Evolutionary conservation across 1,140 invertebrate species (phyloP).

Genomic region (Batillaria attramentaria): DNA sequence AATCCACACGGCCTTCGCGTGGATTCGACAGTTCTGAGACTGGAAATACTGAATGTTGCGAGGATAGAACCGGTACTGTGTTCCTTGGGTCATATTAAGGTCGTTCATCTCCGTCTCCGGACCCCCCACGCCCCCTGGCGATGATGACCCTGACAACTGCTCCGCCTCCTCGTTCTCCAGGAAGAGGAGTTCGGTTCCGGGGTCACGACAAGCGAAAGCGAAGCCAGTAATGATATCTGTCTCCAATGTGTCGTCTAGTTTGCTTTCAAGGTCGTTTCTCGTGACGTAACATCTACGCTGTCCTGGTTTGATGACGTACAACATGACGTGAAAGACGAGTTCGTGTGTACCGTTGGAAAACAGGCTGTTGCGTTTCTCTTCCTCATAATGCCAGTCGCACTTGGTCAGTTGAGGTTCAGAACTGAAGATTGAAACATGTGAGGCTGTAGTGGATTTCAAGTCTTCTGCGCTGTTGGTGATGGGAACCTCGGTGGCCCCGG

Average conservation of each 20-base stretch:
- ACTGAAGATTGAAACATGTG: too few relatives aligned
- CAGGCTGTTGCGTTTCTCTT: neutral
- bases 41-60: constrained; percentile 16
- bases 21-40: neutral
- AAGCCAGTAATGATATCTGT: neutral
- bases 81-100: neutral
- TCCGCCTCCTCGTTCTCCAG: neutral
- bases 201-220: neutral
- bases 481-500: neutral
- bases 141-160: neutral
- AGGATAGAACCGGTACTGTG: neutral
- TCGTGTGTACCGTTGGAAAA: neutral
- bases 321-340: neutral
- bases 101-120: neutral
- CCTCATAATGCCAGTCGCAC: neutral
- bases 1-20: neutral
- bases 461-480: too few relatives aligned
- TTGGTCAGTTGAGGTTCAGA: neutral
- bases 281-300: neutral
- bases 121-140: neutral
- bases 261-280: neutral
- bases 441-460: too few relatives aligned
- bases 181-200: neutral
- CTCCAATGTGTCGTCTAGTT: neutral
- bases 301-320: too few relatives aligned